Conservation (phyloP, 2,113 vertebrate genomes). For the Seriola dumerili region DNA sequence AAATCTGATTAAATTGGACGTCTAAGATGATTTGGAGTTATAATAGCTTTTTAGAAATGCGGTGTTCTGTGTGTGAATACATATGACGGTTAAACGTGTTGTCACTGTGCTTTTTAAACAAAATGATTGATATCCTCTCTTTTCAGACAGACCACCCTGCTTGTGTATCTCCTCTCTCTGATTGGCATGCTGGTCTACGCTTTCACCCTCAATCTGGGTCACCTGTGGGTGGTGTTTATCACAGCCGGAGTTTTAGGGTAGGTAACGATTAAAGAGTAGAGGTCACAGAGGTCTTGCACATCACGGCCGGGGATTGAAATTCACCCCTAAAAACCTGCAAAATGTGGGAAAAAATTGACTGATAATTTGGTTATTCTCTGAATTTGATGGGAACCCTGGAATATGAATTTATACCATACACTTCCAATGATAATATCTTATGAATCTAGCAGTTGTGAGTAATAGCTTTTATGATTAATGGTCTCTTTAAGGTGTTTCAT, state of each 20-base stretch:
- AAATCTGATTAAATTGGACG: conserved; percentile 25
- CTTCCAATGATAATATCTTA: too few species aligned
- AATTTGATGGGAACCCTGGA: too few species aligned
- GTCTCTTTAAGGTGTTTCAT: too few species aligned
- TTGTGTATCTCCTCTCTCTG: conserved; percentile 90
- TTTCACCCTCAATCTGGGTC: conserved; percentile 88
- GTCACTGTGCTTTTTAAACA: background rate
- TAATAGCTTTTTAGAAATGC: background rate
- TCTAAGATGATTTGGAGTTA: background rate
- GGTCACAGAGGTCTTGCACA: background rate
- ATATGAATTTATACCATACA: too few species aligned
- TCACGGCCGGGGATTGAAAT: background rate
- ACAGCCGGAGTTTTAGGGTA: conserved; percentile 92
- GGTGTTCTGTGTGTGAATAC: background rate
- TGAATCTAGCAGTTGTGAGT: too few species aligned
- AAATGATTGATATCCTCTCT: conserved; percentile 11
- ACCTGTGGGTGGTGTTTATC: conserved; percentile 94
- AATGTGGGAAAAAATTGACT: background rate
- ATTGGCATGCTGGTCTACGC: conserved; percentile 91
- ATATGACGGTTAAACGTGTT: background rate
- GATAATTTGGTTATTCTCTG: background rate
- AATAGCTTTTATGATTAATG: too few species aligned
- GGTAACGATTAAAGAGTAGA: conserved; percentile 59
- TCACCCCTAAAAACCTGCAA: too few species aligned
- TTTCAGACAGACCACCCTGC: conserved; percentile 90